A percentile compares a stretch with the other conserved stretches of the same genome.
Evolutionary conservation across 2,113 vertebrate genomes (phyloP).

Genomic region (Butorides virescens): DNA sequence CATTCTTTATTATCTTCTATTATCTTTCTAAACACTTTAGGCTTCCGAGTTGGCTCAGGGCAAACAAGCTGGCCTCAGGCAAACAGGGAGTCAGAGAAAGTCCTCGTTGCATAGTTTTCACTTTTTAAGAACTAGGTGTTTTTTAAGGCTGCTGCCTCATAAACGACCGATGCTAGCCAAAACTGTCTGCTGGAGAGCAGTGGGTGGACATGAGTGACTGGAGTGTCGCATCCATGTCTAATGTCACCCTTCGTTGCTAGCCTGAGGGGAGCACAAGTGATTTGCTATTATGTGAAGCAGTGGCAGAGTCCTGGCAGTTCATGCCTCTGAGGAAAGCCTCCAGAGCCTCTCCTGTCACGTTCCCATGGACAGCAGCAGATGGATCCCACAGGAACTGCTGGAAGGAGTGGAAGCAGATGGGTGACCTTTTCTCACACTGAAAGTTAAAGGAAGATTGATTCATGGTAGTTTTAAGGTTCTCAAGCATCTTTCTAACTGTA

Average conservation of each 20-base stretch:
- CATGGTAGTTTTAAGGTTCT: not conserved
- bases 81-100: not conserved
- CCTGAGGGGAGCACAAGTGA: fast-evolving
- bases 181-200: not conserved
- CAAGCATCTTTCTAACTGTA: not conserved
- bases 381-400: not conserved
- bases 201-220: not conserved
- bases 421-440: not conserved
- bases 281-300: not conserved
- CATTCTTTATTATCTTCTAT: not conserved
- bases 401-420: not conserved
- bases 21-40: not conserved
- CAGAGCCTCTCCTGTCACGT: not conserved
- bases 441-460: not conserved
- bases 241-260: not conserved
- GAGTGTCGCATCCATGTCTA: not conserved
- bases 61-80: not conserved
- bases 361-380: not conserved
- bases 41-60: not conserved
- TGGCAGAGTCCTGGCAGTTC: not conserved
- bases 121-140: not conserved
- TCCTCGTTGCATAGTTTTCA: not conserved
- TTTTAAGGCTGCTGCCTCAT: not conserved
- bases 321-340: not conserved
- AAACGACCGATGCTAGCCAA: not conserved